Evolutionary conservation across 2,113 vertebrate genomes (phyloP), one percentile per base, ranked within the genome.

Genomic region (Onychorhynchus coronatus): DNA sequence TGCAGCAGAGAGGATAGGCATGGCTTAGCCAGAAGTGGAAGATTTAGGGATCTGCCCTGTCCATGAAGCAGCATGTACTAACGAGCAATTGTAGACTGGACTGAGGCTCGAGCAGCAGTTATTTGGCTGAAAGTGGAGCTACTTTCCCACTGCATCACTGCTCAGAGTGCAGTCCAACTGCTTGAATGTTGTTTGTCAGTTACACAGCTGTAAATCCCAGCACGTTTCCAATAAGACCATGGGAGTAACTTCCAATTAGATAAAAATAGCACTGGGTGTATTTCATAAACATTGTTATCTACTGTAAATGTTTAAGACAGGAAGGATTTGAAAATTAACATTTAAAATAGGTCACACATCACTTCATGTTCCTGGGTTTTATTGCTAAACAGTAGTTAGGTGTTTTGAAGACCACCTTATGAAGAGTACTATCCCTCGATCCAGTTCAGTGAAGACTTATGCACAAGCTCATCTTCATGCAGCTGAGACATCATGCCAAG

Each of bases 261-360:
- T n/a, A 83, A 75, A 93, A 90, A 85, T 49, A 88, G 58, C 37
- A 23, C 8, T 1, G 7, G 24, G 20, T 9, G 6, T 70, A 59
- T 88, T 83, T 91, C 41, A 87, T 65, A 87, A 81, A 46, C 3
- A 5, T 68, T 46, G 33, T 80, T 86, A 41, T 44, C 70, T n/a
- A n/a, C 37, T 25, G 49, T 28, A 74, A 86, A 50, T 20, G 3
- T 62, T 89, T 80, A 14, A 85, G 92, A 42, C 28, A 74, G 46
- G 49, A 91, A 83, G 49, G 66, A 72, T 76, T 75, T 73, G 58
- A 85, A 94, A 92, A 89, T 15, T 27, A 49, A 24, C 49, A 53
- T 85, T 70, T 85, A 61, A 44, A 91, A 78, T 75, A 88, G 49
- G 37, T 85, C n/a, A 28, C 41, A 8, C 42, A 44, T 41, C 59